These are phyloP conservation scores for Ochropleura plecta DNA, from an alignment of 2,888 invertebrate genomes.

Conservation along the genomic window DNA sequence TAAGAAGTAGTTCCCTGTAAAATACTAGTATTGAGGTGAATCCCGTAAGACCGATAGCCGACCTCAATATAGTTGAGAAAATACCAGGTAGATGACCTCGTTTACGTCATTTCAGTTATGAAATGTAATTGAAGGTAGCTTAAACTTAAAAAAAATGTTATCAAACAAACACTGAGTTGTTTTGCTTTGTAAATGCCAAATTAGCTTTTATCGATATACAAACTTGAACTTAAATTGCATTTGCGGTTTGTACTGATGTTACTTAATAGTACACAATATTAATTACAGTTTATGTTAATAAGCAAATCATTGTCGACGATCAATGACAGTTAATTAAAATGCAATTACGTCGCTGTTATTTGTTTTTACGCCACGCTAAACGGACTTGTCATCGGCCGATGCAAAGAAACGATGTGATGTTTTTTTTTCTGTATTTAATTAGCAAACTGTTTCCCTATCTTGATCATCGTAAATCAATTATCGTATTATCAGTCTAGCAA, in stretches of 20 bases:
- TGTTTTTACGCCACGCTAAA: slow-evolving; percentile 1
- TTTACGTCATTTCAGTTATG: slow-evolving; percentile 29
- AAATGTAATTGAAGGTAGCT: slow-evolving; percentile 22
- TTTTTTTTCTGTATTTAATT: slow-evolving; percentile 31
- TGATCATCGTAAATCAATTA: slow-evolving; percentile 43
- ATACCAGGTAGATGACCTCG: not conserved
- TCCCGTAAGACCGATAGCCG: too few relatives aligned
- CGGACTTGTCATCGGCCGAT: not conserved
- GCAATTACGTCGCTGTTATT: slow-evolving; percentile 3
- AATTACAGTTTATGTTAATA: slow-evolving; percentile 21
- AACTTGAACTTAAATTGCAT: not conserved
- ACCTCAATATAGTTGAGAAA: too few relatives aligned
- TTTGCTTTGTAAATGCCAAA: slow-evolving; percentile 28
- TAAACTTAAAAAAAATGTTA: slow-evolving; percentile 5
- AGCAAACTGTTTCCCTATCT: slow-evolving; percentile 32
- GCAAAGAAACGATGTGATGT: not conserved
- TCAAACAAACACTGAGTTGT: slow-evolving; percentile 2
- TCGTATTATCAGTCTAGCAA: slow-evolving; percentile 28
- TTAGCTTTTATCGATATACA: slow-evolving; percentile 12
- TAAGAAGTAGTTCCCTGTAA: too few relatives aligned
- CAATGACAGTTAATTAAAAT: slow-evolving; percentile 16
- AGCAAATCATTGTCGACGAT: not conserved
- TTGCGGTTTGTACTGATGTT: not conserved
- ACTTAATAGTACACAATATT: not conserved
- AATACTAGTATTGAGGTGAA: too few relatives aligned